Percentiles rank a stretch among this genome's conserved stretches.
phyloP scores from a whole-genome alignment of 2,797 vertebrate species.

The Arrhamphus sclerolepis region DNA sequence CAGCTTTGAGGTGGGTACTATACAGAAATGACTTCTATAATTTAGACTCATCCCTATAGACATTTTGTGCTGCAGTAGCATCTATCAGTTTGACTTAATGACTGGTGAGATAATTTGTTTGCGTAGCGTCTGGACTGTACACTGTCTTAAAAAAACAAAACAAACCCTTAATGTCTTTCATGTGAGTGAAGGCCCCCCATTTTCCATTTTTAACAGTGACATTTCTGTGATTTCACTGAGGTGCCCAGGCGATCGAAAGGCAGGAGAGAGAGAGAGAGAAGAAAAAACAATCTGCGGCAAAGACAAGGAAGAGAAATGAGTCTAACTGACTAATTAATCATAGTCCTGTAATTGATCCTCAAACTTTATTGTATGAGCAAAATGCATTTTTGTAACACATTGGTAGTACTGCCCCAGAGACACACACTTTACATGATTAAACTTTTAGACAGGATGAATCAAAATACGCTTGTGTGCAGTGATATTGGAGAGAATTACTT shows the following conservation, averaged over 20 bases:
- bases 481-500: conserved; percentile 12
- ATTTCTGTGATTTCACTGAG: conserved; percentile 74
- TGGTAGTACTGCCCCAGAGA: conserved; percentile 13
- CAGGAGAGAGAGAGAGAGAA: neutral
- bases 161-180: conserved; percentile 60
- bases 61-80: conserved; percentile 4
- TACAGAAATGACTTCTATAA: neutral
- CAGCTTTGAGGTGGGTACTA: conserved; percentile 13
- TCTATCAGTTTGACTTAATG: conserved; percentile 13
- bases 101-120: conserved; percentile 20
- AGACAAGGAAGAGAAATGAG: conserved; percentile 18
- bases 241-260: conserved; percentile 60
- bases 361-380: neutral
- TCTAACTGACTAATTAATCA: conserved; percentile 18
- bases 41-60: conserved; percentile 10
- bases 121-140: conserved; percentile 15
- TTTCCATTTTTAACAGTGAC: conserved; percentile 79
- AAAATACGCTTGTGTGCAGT: neutral
- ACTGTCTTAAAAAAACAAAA: conserved; percentile 44
- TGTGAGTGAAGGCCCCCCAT: conserved; percentile 55
- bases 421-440: neutral
- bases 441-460: conserved; percentile 11
- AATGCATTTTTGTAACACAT: neutral
- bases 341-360: conserved; percentile 21
- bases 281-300: conserved; percentile 9